Evolutionary conservation across 2,888 invertebrate species (phyloP), one percentile per base, ranked within the genome.

Genomic region (Archips xylosteana): DNA sequence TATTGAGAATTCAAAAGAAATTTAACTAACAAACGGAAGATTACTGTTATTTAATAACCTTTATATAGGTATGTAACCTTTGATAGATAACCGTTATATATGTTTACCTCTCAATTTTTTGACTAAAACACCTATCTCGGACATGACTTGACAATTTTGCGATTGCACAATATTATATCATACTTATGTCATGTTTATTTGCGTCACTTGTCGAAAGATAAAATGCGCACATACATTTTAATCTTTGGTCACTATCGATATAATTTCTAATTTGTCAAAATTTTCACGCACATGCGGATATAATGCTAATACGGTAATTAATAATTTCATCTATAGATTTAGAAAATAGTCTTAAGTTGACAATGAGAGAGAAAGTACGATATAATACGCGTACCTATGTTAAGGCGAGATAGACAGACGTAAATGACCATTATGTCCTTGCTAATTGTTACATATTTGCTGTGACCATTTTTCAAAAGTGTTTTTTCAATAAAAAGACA

Each of bases 101-200:
- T 6, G 12, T 54, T 54, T 15, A 51, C 51, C 15, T 54, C 15
- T 6, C 9, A 15, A 23, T 54, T 15, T 23, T 54, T 54, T 9
- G 4, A 6, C n/a, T 49, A 49, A n/a, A 6, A 49, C n/a, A 54
- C 6, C 3, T 54, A 54, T 54, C 51, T 2, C 8, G 9, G 0
- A 15, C 15, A 23, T 54, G 51, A 54, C 15, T 23, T 54, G 51
- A n/a, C 15, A 54, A 9, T 23, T 15, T 54, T 6, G 0, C 15
- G 8, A 54, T 54, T 54, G 51, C 15, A 54, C 51, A 54, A 23
- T 54, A 15, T 54, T 54, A 51, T 51, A 51, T 49, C 47, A 51
- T 15, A 23, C 23, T 23, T 23, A 15, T 54, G 15, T n/a, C 39
- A 23, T 54, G n/a, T n/a, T n/a, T 54, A 54, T 54, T 54, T 54